phyloP scores from a whole-genome alignment of 2,888 invertebrate genomes.

The Abscondita cerata region DNA sequence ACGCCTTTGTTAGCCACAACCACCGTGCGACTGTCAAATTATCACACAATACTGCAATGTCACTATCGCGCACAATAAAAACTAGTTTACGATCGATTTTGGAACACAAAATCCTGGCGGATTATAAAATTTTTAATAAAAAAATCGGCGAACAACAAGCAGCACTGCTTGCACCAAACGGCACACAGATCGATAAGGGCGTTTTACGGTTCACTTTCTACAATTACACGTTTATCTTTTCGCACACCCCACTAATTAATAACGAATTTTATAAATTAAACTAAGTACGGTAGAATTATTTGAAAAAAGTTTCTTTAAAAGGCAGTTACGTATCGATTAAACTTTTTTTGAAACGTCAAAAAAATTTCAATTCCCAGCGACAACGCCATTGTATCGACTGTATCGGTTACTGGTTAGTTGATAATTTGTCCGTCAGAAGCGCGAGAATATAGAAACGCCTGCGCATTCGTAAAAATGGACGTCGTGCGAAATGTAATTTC shows the following conservation, averaged over 20 bases:
- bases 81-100: constrained; percentile 9
- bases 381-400: constrained; percentile 60
- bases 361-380: constrained; percentile 50
- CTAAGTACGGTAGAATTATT: neutral
- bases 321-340: constrained; percentile 20
- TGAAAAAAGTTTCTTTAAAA: constrained; percentile 19
- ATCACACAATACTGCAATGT: constrained; percentile 41
- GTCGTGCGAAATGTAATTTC: too few relatives aligned
- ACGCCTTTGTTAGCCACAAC: constrained; percentile 35
- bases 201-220: constrained; percentile 45
- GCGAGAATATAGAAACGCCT: constrained; percentile 37
- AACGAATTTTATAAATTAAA: constrained; percentile 1
- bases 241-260: neutral
- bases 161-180: constrained; percentile 54
- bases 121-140: constrained; percentile 22
- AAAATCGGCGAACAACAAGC: constrained; percentile 47
- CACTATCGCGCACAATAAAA: constrained; percentile 39
- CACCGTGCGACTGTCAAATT: constrained; percentile 42
- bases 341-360: constrained; percentile 40
- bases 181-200: constrained; percentile 61
- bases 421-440: constrained; percentile 52
- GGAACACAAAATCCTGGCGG: constrained; percentile 26
- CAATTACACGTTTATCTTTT: constrained; percentile 12
- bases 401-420: constrained; percentile 54
- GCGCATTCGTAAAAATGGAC: constrained; percentile 37